Evolutionary conservation across 2,113 vertebrate genomes (phyloP).

Genomic region (Eublepharis macularius): DNA sequence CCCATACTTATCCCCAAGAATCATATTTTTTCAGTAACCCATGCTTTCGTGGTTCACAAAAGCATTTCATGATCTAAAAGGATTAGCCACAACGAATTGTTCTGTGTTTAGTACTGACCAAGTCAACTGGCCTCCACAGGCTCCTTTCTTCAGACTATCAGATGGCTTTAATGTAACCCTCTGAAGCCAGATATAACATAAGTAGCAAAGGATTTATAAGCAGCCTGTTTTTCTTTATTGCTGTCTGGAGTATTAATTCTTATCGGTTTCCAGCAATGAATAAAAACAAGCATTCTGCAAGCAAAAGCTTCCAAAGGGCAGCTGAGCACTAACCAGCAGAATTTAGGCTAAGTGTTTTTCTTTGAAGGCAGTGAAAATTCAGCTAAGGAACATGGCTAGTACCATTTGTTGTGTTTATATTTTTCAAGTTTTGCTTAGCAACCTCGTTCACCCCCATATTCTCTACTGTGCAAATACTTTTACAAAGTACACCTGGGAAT

Average conservation of each 20-base stretch:
- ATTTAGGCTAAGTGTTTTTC: neutral
- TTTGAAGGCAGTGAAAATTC: neutral
- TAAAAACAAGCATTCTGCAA: neutral
- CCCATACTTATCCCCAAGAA: too few relatives aligned
- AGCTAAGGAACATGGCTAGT: neutral
- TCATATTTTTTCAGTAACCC: neutral
- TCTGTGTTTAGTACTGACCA: neutral
- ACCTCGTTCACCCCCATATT: neutral
- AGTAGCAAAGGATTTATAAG: neutral
- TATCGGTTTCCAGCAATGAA: neutral
- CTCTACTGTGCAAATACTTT: neutral
- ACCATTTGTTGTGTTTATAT: neutral
- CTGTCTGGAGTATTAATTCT: too few relatives aligned
- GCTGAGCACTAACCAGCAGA: neutral
- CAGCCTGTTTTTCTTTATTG: neutral
- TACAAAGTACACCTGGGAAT: neutral
- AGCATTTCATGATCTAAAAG: slow-evolving; percentile 5
- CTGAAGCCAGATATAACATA: neutral
- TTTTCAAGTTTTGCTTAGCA: slow-evolving; percentile 3
- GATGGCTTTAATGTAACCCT: neutral
- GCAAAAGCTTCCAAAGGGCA: neutral
- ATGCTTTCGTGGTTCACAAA: slow-evolving; percentile 22
- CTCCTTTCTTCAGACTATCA: slow-evolving; percentile 10
- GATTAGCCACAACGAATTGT: slow-evolving; percentile 11
- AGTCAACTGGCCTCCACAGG: neutral